These are phyloP conservation scores for Coreoperca whiteheadi DNA, from an alignment of 2,113 vertebrate species.

Conservation along the genomic window DNA sequence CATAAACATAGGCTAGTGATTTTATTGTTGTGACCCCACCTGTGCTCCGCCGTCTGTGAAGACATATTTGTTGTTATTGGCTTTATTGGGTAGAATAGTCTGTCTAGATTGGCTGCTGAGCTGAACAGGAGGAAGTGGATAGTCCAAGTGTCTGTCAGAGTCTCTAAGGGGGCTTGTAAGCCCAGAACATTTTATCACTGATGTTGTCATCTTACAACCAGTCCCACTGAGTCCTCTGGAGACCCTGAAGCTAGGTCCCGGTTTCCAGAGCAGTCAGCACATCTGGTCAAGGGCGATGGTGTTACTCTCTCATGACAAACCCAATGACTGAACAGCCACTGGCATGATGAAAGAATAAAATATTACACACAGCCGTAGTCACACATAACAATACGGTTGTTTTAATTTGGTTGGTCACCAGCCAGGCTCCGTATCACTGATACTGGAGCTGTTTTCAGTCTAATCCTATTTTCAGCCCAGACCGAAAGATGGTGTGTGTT, in stretches of 20 bases:
- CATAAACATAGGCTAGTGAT: background rate
- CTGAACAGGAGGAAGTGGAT: background rate
- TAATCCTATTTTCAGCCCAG: background rate
- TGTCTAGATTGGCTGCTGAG: background rate
- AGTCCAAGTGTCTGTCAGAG: background rate
- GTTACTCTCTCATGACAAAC: background rate
- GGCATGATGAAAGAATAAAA: slow-evolving; percentile 15
- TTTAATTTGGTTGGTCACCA: slow-evolving; percentile 23
- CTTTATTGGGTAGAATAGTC: background rate
- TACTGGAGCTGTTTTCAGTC: background rate
- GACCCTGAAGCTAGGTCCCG: background rate
- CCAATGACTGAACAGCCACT: background rate
- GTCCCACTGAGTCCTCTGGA: slow-evolving; percentile 2
- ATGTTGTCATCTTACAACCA: background rate
- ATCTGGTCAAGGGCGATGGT: slow-evolving; percentile 24
- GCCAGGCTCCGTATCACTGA: background rate
- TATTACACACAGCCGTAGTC: background rate
- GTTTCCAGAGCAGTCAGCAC: slow-evolving; percentile 21
- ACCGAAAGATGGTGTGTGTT: background rate
- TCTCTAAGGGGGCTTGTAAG: background rate
- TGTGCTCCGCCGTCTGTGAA: background rate
- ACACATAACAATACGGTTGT: background rate
- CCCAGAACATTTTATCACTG: slow-evolving; percentile 7
- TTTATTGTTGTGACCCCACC: background rate
- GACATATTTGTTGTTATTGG: background rate